Conservation (phyloP, 2,113 vertebrate species). For the Microtus ochrogaster region DNA sequence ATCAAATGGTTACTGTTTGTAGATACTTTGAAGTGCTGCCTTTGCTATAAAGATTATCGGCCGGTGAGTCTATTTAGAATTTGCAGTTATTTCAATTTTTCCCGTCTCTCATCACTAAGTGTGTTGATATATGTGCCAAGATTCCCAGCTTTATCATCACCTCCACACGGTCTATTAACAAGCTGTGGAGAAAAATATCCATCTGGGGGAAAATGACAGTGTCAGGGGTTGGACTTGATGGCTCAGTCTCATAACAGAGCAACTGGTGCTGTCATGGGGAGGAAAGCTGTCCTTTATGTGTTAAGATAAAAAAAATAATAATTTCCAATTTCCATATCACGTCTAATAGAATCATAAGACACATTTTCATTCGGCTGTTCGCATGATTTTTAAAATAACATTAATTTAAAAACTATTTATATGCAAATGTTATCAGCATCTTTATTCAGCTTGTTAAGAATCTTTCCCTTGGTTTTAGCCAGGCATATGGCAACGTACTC, state of each 20-base stretch:
- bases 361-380: conserved; percentile 71
- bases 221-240: neutral
- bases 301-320: conserved; percentile 48
- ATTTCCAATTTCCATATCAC: conserved; percentile 34
- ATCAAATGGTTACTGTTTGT: conserved; percentile 69
- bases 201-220: neutral
- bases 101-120: neutral
- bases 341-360: conserved; percentile 67
- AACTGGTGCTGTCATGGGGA: neutral
- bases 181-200: conserved; percentile 53
- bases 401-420: conserved; percentile 79
- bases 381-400: conserved; percentile 35
- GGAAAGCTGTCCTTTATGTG: neutral
- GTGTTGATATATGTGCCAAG: conserved; percentile 55
- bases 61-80: conserved; percentile 65
- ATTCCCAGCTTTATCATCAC: conserved; percentile 63
- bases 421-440: conserved; percentile 12
- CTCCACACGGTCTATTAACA: neutral
- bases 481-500: conserved; percentile 74
- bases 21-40: conserved; percentile 61
- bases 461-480: conserved; percentile 72
- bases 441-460: conserved; percentile 9
- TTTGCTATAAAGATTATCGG: conserved; percentile 65
- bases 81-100: conserved; percentile 59
- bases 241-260: accelerated